Base-by-base conservation (phyloP, 1,140 invertebrate species). In the fruit fly (Drosophila melanogaster) region DNA sequence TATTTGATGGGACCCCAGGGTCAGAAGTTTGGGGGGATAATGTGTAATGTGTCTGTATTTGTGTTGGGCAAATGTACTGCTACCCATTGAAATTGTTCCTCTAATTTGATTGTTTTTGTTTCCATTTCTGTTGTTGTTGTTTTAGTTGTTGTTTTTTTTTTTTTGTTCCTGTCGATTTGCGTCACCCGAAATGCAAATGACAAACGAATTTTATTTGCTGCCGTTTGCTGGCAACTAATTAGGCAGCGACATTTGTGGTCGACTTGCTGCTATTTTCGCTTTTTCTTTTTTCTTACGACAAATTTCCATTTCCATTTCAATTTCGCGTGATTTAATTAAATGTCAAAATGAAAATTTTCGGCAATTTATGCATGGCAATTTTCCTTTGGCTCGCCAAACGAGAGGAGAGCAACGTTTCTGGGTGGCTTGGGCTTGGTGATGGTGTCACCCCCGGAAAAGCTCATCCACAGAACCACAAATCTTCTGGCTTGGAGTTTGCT, bases 261-360 rank as follows among this genome's bases (percentile, higher is more conserved):
- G 73, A 75, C 73, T 60, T 19, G 26, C n/a, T 19, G 40, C 15
- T 22, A 35, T 40, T 62, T 33, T 14, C 8, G 14, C 44, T 44
- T 11, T 12, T 15, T 58, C 10, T 26, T 30, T 40, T 77, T 41
- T 22, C 35, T 46, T 33, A 38, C 51, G 33, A 47, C 17, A 33
- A 37, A 26, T 46, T 49, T 37, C 10, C 47, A 40, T 53, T 67
- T 37, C 65, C 19, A 78, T 81, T 85, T 67, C 60, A 74, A 87
- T 73, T 78, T 79, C 61, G 76, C 66, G 71, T 87, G 84, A 87
- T 89, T 87, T 87, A 89, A 87, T 87, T 87, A 89, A 89, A 89
- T 74, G 67, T 57, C 76, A 84, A 84, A 89, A 73, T 75, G 76
- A 84, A 84, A 77, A 58, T 70, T 67, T 62, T 73, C 49, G 50